Evolutionary conservation across 2,797 vertebrate species (phyloP), one percentile per base, ranked within the genome.

Genomic region (Eulemur coronatus): DNA sequence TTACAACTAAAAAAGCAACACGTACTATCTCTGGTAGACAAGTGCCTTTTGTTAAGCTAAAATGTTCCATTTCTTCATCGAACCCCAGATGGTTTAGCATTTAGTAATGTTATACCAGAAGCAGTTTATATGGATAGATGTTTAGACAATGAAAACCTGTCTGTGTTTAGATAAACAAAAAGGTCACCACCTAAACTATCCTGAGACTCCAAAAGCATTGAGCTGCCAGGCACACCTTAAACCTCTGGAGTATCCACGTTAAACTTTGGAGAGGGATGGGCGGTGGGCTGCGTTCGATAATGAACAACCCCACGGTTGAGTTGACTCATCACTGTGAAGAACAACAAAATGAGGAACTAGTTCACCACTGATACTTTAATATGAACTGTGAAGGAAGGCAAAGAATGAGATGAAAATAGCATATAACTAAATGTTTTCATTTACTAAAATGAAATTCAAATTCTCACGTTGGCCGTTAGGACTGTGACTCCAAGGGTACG

Each of bases 41-140:
- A 93, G 57, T 46, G 73, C 65, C 84, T 96, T 94, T 86, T 94
- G 81, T 97, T 92, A 76, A 94, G 28, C 41, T 85, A 84, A 55
- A 81, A 96, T 86, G 57, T 67, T 94, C 84, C 59, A 94, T 96
- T 78, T 91, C 89, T 96, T 97, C 76, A 35, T 96, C 72, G 95
- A 96, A 94, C 57, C 96, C 59, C 85, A 96, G 96, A 97, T 98
- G 96, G 75, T 94, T 98, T 85, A 93, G 0, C 86, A 52, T 80
- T 93, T 78, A 89, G 55, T 76, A 80, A 91, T 84, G 76, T 95
- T 61, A 48, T 33, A 48, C 30, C 33, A 82, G 78, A 92, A 95
- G 35, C 65, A 85, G 28, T 94, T 89, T 86, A 59, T 46, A 33
- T 57, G 52, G 55, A 43, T 67, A 38, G 67, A 52, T 91, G 72